Evolutionary conservation across 2,888 invertebrate genomes (phyloP).

Genomic region (Heliconius hortense): DNA sequence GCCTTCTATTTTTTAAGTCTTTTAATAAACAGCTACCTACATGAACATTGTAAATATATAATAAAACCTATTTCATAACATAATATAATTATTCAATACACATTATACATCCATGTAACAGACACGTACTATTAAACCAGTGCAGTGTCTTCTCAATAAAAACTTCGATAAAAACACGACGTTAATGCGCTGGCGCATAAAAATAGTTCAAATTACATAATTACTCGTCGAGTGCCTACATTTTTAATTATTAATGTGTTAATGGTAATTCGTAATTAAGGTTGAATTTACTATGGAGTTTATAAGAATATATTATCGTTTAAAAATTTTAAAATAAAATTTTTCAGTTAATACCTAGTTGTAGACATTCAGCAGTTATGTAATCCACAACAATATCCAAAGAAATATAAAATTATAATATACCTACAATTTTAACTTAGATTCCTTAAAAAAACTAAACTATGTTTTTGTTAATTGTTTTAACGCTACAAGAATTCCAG

Average conservation of each 20-base stretch:
- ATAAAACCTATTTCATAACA: conserved; percentile 9
- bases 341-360: too few species aligned
- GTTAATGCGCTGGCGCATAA: background rate
- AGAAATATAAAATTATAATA: background rate
- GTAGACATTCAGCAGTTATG: background rate
- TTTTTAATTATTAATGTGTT: background rate
- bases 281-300: too few species aligned
- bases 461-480: background rate
- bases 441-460: background rate
- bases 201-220: conserved; percentile 26
- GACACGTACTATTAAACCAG: conserved; percentile 16
- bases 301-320: too few species aligned
- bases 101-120: background rate
- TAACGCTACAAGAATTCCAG: too few species aligned
- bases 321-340: too few species aligned
- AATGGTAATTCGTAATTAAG: background rate
- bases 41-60: background rate
- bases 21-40: too few species aligned
- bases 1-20: too few species aligned
- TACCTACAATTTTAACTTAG: background rate
- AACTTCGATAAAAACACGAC: conserved; percentile 16
- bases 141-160: conserved; percentile 18
- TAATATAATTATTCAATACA: conserved; percentile 12
- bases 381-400: background rate
- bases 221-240: conserved; percentile 7